Evolutionary conservation across 1,140 invertebrate species (phyloP).

Genomic region (Drosophila subpulchrella): DNA sequence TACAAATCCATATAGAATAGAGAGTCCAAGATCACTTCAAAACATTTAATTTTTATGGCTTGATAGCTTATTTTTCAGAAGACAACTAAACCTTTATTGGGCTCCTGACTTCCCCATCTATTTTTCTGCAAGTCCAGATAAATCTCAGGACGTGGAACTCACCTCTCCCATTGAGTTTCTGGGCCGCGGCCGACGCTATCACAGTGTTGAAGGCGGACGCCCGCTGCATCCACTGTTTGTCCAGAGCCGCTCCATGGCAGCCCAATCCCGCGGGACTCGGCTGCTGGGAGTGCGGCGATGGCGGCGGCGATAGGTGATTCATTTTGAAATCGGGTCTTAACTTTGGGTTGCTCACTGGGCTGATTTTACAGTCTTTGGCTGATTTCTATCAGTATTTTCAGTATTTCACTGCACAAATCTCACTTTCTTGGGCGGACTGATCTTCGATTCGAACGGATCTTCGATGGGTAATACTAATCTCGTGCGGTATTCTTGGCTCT

Average conservation of each 20-base stretch:
- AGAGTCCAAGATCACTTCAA: too few species aligned
- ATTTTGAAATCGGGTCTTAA: constrained; percentile 50
- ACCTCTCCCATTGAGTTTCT: constrained; percentile 81
- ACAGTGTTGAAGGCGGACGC: constrained; percentile 82
- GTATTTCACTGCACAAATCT: constrained; percentile 38
- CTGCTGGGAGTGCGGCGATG: constrained; percentile 82
- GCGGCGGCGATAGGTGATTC: constrained; percentile 83
- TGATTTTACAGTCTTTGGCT: constrained; percentile 18
- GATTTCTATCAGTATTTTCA: constrained; percentile 1
- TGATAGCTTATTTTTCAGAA: not conserved
- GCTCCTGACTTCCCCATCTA: not conserved
- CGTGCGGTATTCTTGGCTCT: constrained; percentile 33
- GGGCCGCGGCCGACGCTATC: constrained; percentile 78
- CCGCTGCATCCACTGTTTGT: constrained; percentile 82
- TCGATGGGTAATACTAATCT: constrained; percentile 4
- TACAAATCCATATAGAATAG: too few species aligned
- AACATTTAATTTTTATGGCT: too few species aligned
- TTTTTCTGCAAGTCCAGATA: not conserved
- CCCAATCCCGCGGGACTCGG: constrained; percentile 61
- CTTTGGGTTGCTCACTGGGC: constrained; percentile 21
- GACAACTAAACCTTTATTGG: too few species aligned
- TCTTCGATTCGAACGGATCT: constrained; percentile 27
- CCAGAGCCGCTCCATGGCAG: constrained; percentile 60
- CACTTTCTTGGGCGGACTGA: constrained; percentile 26
- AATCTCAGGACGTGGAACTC: constrained; percentile 19